Percentiles rank a stretch among this genome's conserved stretches.
Conservation (phyloP, 2,113 vertebrate species). For the Oncorhynchus mykiss region DNA sequence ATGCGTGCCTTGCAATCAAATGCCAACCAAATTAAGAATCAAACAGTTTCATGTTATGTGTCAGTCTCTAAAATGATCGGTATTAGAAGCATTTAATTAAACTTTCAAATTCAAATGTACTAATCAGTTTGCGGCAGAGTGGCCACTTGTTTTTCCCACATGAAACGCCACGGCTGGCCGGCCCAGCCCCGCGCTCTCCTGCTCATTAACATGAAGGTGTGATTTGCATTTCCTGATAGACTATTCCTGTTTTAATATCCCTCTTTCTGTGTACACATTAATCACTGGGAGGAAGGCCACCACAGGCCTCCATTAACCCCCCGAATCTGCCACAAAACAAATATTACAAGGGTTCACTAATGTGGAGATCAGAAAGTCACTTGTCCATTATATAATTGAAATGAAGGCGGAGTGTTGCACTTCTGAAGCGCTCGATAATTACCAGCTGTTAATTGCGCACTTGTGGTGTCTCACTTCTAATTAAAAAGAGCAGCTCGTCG, state of each 20-base stretch:
- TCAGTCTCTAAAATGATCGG: constrained; percentile 81
- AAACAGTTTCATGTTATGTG: constrained; percentile 84
- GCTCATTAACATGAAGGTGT: constrained; percentile 87
- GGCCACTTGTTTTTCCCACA: constrained; percentile 61
- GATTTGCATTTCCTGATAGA: constrained; percentile 90
- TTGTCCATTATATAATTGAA: constrained; percentile 99
- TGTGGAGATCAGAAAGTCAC: constrained; percentile 99
- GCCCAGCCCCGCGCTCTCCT: constrained; percentile 65
- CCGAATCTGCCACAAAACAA: constrained; percentile 97
- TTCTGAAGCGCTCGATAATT: constrained; percentile 99
- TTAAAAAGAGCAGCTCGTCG: constrained; percentile 99
- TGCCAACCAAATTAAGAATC: constrained; percentile 81
- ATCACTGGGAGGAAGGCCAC: constrained; percentile 86
- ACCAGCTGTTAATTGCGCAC: constrained; percentile 99
- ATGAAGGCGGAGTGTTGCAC: constrained; percentile 94
- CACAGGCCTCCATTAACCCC: constrained; percentile 95
- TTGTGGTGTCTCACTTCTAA: constrained; percentile 99
- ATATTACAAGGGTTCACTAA: constrained; percentile 99
- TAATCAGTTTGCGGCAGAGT: constrained; percentile 76
- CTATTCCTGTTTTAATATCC: constrained; percentile 81
- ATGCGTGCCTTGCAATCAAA: constrained; percentile 77
- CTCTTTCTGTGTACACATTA: constrained; percentile 83
- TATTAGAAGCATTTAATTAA: constrained; percentile 90
- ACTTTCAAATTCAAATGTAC: constrained; percentile 77
- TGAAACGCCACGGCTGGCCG: constrained; percentile 79